A percentile compares a stretch with the other conserved stretches of the same genome.
phyloP scores from a whole-genome alignment of 2,888 invertebrate species.

The Hecatera dysodea region DNA sequence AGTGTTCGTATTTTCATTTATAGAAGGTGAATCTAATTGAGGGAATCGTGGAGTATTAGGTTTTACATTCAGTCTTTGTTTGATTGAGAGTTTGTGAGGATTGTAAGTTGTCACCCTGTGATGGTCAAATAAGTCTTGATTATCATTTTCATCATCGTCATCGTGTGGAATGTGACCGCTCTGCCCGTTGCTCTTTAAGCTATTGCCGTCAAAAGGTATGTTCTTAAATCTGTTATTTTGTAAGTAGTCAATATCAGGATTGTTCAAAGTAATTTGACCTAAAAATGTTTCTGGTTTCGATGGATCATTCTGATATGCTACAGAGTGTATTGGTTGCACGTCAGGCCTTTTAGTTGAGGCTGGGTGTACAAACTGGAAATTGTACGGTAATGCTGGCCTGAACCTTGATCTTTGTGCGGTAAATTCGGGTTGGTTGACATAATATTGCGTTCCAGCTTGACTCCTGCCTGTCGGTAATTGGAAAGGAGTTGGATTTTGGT shows the following conservation, averaged over 20 bases:
- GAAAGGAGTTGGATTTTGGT: conserved; percentile 88
- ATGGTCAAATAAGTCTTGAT: conserved; percentile 85
- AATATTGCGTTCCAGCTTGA: conserved; percentile 86
- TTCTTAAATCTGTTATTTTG: conserved; percentile 87
- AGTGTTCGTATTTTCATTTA: conserved; percentile 70
- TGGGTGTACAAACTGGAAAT: conserved; percentile 86
- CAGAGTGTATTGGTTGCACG: conserved; percentile 90
- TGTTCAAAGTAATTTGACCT: conserved; percentile 92
- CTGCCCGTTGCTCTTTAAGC: conserved; percentile 86
- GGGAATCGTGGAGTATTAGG: conserved; percentile 78
- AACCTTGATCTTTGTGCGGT: conserved; percentile 83
- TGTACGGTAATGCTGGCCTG: conserved; percentile 85
- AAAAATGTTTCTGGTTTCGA: conserved; percentile 92
- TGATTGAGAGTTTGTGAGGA: conserved; percentile 82
- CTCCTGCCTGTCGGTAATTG: conserved; percentile 88
- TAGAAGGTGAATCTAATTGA: conserved; percentile 73
- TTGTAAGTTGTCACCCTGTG: conserved; percentile 88
- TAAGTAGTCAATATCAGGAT: conserved; percentile 89
- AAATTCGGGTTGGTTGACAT: conserved; percentile 87
- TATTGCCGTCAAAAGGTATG: conserved; percentile 88
- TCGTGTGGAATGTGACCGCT: conserved; percentile 84
- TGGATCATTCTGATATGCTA: conserved; percentile 90
- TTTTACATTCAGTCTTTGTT: conserved; percentile 83
- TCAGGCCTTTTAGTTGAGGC: conserved; percentile 91
- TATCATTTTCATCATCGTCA: conserved; percentile 84